Base-by-base conservation (phyloP, 2,113 vertebrate species). In the Passerina amoena region DNA sequence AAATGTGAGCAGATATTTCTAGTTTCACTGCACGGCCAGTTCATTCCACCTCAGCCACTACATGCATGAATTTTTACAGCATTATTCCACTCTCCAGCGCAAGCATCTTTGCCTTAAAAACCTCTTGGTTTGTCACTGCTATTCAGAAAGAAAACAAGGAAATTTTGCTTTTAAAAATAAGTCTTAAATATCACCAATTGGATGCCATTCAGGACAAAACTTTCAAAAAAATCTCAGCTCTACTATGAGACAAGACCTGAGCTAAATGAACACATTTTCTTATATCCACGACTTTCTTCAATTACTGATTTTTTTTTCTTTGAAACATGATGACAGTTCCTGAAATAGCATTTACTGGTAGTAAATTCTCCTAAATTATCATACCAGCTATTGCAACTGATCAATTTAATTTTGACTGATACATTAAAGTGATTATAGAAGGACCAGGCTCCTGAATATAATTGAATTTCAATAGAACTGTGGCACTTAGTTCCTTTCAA, bases 401-500 rank as follows among this genome's bases (percentile, higher is more conserved):
- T 96, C 89, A 96, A 80, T 94, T 94, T 95, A 79, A 92, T 96
- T 92, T 69, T 96, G 92, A 94, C 72, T 92, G 94, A 91, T 86
- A 92, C 30, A 31, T 60, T 94, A 83, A 92, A 95, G 77, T 83
- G 69, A 94, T 91, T 92, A 93, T 78, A 75, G 81, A 79, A 61
- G 50, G 80, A 92, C 70, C 65, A 95, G 72, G 48, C 50, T 92
- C 60, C 81, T 6, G 25, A 92, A 91, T 19, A 40, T 75, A 92
- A 89, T 61, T 95, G 89, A 92, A 96, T 97, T 92, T 95, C 86
- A 92, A 21, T 82, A 75, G 78, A 72, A 91, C 65, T 28, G 30
- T 68, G 73, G 81, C 89, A 96, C 81, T 92, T 91, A 92, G 45
- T 65, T 91, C 70, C 33, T 87, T 95, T 95, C 76, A 90, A 61